Evolutionary conservation across 2,888 invertebrate species (phyloP), one percentile per base, ranked within the genome.

Genomic region (Dicroscelio sp.): DNA sequence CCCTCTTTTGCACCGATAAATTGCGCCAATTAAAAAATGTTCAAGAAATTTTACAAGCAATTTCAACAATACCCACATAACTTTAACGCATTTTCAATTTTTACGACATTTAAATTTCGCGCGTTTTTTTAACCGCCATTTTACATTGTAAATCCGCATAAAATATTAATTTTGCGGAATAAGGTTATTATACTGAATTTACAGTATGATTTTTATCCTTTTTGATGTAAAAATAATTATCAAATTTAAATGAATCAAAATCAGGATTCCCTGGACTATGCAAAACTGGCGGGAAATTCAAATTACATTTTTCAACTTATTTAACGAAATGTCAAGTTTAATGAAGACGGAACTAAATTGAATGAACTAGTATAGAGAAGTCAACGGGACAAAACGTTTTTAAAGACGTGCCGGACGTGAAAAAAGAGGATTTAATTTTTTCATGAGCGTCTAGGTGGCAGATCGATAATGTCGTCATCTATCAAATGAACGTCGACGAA

Each of bases 401-500:
- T 17, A 12, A 73, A 71, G 73, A 52, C 38, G 10, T n/a, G 31
- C 1, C 31, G 25, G 23, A 10, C 25, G 55, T 65, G 38, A 43
- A 38, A 55, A 78, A 60, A 65, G 60, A 84, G 20, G 63, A 55
- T 52, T 71, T 55, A 58, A 69, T 73, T 73, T 87, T 58, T 86
- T 60, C 52, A 80, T 23, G 25, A 80, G 55, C 25, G 25, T 79
- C 38, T 38, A 73, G 80, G 65, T 63, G 38, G 78, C 78, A 31
- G 43, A 87, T 85, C 87, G 90, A 90, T 90, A 87, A 90, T 84
- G 75, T 79, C 75, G 84, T 87, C 90, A 87, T 90, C 87, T 87
- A 90, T 90, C 90, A 90, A 90, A 87, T 80, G 87, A 90, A 87
- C 84, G 90, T 87, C 87, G 85, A 79, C 79, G 84, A 90, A 88